phyloP scores from a whole-genome alignment of 2,113 vertebrate species.

The Collichthys lucidus region DNA sequence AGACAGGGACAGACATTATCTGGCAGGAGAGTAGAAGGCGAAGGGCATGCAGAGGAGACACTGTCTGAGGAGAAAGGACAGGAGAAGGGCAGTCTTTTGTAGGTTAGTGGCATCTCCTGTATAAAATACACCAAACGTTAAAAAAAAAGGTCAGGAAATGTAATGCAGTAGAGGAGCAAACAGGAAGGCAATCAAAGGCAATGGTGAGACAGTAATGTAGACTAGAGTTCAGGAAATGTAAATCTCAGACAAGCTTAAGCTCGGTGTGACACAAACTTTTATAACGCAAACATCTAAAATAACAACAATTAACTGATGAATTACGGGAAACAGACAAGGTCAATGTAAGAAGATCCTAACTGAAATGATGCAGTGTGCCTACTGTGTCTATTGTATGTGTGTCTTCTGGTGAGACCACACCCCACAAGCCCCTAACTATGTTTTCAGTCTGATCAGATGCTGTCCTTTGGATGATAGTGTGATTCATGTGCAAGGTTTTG shows the following conservation, averaged over 20 bases:
- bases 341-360: background rate
- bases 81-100: slow-evolving; percentile 10
- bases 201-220: background rate
- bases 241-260: background rate
- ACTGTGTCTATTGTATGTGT: background rate
- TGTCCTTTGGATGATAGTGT: background rate
- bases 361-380: background rate
- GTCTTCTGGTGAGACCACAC: slow-evolving; percentile 29
- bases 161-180: background rate
- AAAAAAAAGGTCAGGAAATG: slow-evolving; percentile 31
- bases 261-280: background rate
- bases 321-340: background rate
- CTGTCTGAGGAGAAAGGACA: slow-evolving; percentile 13
- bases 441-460: background rate
- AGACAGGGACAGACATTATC: slow-evolving; percentile 33
- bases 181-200: background rate
- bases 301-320: no score
- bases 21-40: slow-evolving; percentile 16
- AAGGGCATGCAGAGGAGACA: slow-evolving; percentile 45
- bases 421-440: background rate
- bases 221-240: slow-evolving; percentile 1
- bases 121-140: background rate
- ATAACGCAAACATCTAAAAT: background rate
- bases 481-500: background rate
- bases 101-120: slow-evolving; percentile 24